These are phyloP conservation scores for Perodicticus potto DNA, from an alignment of 2,797 vertebrate species.

Conservation along the genomic window DNA sequence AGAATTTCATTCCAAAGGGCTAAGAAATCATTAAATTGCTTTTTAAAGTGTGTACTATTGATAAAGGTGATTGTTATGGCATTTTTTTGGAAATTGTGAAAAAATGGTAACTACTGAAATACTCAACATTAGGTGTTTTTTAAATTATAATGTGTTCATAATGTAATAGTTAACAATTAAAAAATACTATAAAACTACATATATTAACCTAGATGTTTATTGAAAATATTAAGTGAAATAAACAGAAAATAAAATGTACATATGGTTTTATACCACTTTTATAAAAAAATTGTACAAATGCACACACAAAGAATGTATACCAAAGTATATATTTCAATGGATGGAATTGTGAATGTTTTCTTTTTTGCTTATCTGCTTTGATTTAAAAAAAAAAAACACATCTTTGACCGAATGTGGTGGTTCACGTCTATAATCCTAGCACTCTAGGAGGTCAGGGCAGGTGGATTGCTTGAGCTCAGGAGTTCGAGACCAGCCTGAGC, in stretches of 20 bases:
- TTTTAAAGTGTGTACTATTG: background rate
- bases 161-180: slow-evolving; percentile 47
- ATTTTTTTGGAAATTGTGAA: background rate
- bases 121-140: background rate
- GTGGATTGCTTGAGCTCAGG: no score
- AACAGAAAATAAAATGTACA: background rate
- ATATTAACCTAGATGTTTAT: slow-evolving; percentile 31
- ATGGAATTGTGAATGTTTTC: slow-evolving; percentile 32
- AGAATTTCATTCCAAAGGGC: slow-evolving; percentile 3
- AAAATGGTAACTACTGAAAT: slow-evolving; percentile 45
- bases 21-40: background rate
- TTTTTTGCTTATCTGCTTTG: background rate
- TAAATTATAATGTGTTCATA: background rate
- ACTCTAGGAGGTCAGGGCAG: no score
- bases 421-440: no score
- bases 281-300: slow-evolving; percentile 44
- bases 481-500: no score
- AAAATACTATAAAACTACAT: background rate
- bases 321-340: slow-evolving; percentile 8
- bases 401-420: no score
- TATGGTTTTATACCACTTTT: slow-evolving; percentile 31
- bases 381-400: background rate
- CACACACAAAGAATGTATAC: background rate
- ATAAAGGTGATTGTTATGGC: background rate
- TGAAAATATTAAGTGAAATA: slow-evolving; percentile 59